Base-by-base conservation (phyloP, 2,888 invertebrate species). In the Ditylenchus weischeri region DNA sequence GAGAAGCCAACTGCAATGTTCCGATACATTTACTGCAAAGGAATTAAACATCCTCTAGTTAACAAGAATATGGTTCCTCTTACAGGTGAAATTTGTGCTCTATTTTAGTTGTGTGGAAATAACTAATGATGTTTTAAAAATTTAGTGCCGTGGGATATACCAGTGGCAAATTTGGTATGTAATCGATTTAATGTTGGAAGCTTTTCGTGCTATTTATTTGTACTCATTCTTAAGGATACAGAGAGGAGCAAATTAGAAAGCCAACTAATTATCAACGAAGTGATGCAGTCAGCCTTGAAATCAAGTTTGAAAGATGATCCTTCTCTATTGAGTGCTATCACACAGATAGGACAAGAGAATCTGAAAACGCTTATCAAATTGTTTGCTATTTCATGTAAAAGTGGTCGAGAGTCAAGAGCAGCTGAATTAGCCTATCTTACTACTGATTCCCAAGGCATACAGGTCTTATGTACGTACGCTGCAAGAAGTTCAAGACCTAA, bases 1-100 rank as follows among this genome's bases (percentile, higher is more conserved):
- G 76, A 76, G 50, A 64, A 19, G 18, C 72, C 75, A 13, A 51
- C 62, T 19, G 59, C 69, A 29, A 51, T 70, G 47, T 73, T 73
- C 65, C 76, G 80, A 0, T 79, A 81, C 64, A 67, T 79, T 15
- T 74, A 79, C 65, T 78, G 78, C 66, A 66, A 71, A 1, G 76
- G 76, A 15, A 54, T 69, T 10, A 70, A 73, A 19, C n/a, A 49
- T 57, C 71, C 71, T 62, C 38, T 47, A n/a, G 19, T 70, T 35
- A 64, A 50, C 38, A 71, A 71, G 19, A 73, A 73, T 35, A 65
- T 70, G 49, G 64, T 73, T 0, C 78, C 80, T 4, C 69, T 69
- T 10, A 71, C 72, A 43, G 43, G 43, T 43, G 8, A 15, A 43
- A 8, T 43, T 43, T 43, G 2, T 5, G 5, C 3, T 29, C 29